phyloP scores from a whole-genome alignment of 2,797 vertebrate genomes.

The Centropyge bicolor region DNA sequence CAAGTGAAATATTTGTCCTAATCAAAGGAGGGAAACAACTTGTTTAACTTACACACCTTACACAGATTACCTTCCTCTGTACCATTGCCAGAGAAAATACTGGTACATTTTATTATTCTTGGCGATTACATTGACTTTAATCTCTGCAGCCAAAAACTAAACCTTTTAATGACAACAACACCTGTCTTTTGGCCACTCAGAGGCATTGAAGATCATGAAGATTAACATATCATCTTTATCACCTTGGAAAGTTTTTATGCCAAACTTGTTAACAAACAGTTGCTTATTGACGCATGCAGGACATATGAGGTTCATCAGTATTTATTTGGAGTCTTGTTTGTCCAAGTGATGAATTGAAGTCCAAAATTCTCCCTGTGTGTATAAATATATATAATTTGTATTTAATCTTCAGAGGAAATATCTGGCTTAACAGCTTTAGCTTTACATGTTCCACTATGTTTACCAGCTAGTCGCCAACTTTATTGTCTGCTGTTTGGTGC shows the following conservation, averaged over 20 bases:
- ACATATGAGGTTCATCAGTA: not conserved
- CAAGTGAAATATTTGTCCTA: constrained; percentile 24
- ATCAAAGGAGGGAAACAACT: not conserved
- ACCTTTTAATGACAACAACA: not conserved
- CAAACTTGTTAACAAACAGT: not conserved
- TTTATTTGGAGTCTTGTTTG: not conserved
- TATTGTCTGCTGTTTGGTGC: not conserved
- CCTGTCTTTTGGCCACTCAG: not conserved
- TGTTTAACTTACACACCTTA: not conserved
- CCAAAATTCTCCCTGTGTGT: not conserved
- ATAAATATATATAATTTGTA: not conserved
- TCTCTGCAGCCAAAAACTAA: not conserved
- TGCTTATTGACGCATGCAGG: not conserved
- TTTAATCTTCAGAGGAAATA: not conserved
- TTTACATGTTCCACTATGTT: not conserved
- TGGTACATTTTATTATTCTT: not conserved
- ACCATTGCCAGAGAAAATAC: not conserved
- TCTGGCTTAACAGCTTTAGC: too few relatives aligned
- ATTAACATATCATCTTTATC: not conserved
- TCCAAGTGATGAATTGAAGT: not conserved
- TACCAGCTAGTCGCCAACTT: not conserved
- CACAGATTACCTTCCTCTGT: not conserved
- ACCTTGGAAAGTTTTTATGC: not conserved
- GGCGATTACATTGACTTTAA: not conserved
- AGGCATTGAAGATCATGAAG: not conserved